Conservation (phyloP, 2,888 invertebrate species). For the Cryptocephalus moraei region DNA sequence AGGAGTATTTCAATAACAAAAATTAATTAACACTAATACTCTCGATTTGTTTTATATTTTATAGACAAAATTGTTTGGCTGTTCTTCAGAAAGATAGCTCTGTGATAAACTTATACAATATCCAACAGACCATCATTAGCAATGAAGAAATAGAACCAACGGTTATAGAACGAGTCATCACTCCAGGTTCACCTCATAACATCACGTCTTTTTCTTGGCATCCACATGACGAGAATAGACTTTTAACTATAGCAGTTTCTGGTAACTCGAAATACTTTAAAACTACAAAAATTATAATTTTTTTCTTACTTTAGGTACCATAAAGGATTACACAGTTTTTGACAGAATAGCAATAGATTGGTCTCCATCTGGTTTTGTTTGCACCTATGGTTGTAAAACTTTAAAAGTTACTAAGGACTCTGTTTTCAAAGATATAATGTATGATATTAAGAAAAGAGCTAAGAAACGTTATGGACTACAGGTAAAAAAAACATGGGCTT, state of each 20-base stretch:
- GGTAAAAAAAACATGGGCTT: constrained; percentile 36
- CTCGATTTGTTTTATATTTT: constrained; percentile 10
- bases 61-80: constrained; percentile 62
- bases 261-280: constrained; percentile 30
- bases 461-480: constrained; percentile 68
- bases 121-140: constrained; percentile 58
- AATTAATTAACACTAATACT: not conserved
- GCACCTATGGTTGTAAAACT: constrained; percentile 63
- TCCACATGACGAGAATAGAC: constrained; percentile 65
- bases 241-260: constrained; percentile 55
- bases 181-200: constrained; percentile 37
- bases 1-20: constrained; percentile 8
- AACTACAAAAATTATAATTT: not conserved
- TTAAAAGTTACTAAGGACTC: constrained; percentile 49
- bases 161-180: constrained; percentile 60
- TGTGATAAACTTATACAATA: constrained; percentile 73
- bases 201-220: constrained; percentile 84
- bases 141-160: constrained; percentile 69
- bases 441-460: constrained; percentile 62
- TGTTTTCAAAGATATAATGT: constrained; percentile 55
- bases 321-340: constrained; percentile 67
- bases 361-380: constrained; percentile 62
- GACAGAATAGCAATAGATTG: constrained; percentile 76
- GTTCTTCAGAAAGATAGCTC: constrained; percentile 71
- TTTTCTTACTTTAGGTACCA: constrained; percentile 34